Evolutionary conservation across 1,140 invertebrate species (phyloP), one percentile per base, ranked within the genome.

Genomic region (Mycetomoellerius zeteki): DNA sequence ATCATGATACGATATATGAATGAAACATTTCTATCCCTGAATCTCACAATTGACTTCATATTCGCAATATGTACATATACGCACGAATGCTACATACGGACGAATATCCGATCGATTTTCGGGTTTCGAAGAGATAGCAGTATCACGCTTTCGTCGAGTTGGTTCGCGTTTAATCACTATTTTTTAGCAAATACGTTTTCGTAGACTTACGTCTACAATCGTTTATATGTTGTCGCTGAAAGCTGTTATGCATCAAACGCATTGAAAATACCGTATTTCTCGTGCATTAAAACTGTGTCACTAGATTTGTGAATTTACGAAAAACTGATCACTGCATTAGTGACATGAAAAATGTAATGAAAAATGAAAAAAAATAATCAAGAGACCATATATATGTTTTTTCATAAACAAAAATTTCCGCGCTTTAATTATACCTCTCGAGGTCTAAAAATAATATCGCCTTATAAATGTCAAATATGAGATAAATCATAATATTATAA

Each of bases 41-140:
- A 60, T 73, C 52, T 60, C 54, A 82, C 67, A 73, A 82, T 60
- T 82, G 71, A 82, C 21, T 58, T 72, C 47, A 47, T 58, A 37
- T 58, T 82, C 24, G 24, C 67, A 24, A 27, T 60, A 56, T 27
- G 52, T 71, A 43, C 10, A 8, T 71, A 43, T 5, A 8, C 47
- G 64, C 65, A 58, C 50, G 24, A 56, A 7, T 43, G 21, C 10
- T 54, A n/a, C 16, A n/a, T n/a, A n/a, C n/a, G n/a, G n/a, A 33
- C 77, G 47, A 54, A 10, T 62, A 62, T n/a, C 30, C 30, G n/a
- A 72, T 56, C 65, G 52, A 72, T 60, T 82, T 80, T 82, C 27
- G 10, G 7, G 5, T 43, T 72, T 56, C 24, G n/a, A 47, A 47
- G 24, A 58, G 33, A 47, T 24, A 16, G 19, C 27, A 27, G 19